phyloP scores from a whole-genome alignment of 2,888 invertebrate species.

The Entomobrya proxima region DNA sequence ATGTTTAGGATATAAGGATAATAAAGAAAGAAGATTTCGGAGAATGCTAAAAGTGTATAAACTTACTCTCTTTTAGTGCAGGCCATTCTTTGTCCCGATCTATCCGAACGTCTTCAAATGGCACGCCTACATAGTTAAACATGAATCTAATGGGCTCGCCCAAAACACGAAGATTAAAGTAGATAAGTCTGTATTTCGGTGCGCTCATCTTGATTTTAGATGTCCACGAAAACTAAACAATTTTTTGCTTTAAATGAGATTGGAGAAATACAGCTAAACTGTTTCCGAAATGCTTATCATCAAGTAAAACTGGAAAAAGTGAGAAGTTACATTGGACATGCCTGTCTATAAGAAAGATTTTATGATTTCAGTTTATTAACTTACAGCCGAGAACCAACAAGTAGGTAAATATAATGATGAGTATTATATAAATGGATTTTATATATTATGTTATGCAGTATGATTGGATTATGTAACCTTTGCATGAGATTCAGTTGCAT shows the following conservation, averaged over 20 bases:
- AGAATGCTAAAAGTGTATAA: background rate
- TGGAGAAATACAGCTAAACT: background rate
- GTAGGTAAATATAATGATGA: too few relatives aligned
- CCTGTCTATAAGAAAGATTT: too few relatives aligned
- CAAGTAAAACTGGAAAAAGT: too few relatives aligned
- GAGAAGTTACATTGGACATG: too few relatives aligned
- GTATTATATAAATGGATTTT: too few relatives aligned
- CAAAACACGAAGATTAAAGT: conserved; percentile 61
- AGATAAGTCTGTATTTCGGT: conserved; percentile 51
- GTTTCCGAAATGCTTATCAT: too few relatives aligned
- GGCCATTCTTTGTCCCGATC: conserved; percentile 57
- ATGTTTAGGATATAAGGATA: background rate
- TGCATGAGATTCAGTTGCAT: background rate
- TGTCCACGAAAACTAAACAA: background rate
- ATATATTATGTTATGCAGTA: too few relatives aligned
- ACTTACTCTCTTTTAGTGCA: conserved; percentile 42
- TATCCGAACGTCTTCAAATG: conserved; percentile 65
- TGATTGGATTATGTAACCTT: too few relatives aligned
- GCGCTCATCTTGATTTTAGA: background rate
- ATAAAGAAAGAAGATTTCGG: background rate
- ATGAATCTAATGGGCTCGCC: conserved; percentile 67
- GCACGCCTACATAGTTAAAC: conserved; percentile 61
- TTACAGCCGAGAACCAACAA: too few relatives aligned
- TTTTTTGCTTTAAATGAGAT: background rate
- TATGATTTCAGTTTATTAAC: too few relatives aligned